Percentiles rank a stretch among this genome's conserved stretches.
phyloP scores from a whole-genome alignment of 2,888 invertebrate species.

The Seira musarum region DNA sequence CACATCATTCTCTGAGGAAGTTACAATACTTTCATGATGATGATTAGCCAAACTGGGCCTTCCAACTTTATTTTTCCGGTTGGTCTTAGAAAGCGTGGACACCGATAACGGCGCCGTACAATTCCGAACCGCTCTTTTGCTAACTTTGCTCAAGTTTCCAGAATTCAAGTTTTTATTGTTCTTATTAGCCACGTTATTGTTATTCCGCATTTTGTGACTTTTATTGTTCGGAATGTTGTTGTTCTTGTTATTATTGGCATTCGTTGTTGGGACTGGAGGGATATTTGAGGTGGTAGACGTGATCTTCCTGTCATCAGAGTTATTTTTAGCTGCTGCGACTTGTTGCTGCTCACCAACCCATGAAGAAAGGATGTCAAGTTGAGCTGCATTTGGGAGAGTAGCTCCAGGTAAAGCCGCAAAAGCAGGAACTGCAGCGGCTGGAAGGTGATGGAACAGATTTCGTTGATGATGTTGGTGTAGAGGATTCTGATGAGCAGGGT shows the following conservation, averaged over 20 bases:
- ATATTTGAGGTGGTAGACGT: constrained; percentile 22
- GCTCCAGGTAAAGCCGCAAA: constrained; percentile 44
- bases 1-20: constrained; percentile 64
- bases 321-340: constrained; percentile 23
- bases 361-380: constrained; percentile 64
- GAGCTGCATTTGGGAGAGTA: constrained; percentile 52
- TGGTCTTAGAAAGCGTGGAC: constrained; percentile 47
- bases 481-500: constrained; percentile 41
- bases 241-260: constrained; percentile 23
- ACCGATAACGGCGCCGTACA: constrained; percentile 35
- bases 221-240: constrained; percentile 43
- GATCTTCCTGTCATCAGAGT: constrained; percentile 18
- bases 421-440: constrained; percentile 37
- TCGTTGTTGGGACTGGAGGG: neutral
- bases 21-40: constrained; percentile 32
- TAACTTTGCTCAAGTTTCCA: constrained; percentile 1
- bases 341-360: constrained; percentile 64
- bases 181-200: constrained; percentile 46
- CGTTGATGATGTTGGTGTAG: constrained; percentile 36
- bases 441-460: constrained; percentile 42
- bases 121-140: constrained; percentile 40
- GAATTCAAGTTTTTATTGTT: constrained; percentile 47
- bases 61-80: constrained; percentile 57
- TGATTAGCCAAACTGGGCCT: neutral
- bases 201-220: constrained; percentile 1